Evolutionary conservation across 2,113 vertebrate species (phyloP), one percentile per base, ranked within the genome.

Genomic region (Osmerus mordax): DNA sequence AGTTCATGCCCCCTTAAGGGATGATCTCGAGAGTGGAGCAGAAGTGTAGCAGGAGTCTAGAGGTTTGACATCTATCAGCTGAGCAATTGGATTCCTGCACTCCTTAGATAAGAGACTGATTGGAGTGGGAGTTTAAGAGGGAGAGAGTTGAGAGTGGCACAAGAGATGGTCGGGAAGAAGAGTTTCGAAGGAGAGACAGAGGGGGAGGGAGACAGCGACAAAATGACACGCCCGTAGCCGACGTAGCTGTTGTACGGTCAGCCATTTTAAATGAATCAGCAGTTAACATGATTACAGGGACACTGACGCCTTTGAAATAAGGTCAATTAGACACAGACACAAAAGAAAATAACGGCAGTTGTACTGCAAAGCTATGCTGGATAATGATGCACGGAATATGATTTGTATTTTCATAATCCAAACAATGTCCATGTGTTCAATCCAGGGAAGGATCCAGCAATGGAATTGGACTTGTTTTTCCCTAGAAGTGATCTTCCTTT

Each of bases 21-120:
- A 71, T 70, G 21, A 71, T 80, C 74, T 72, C 73, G 51, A 80
- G 75, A 80, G 72, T 76, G 71, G 67, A 69, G 73, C 74, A 70
- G 76, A 67, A 65, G 53, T 66, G 76, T 70, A 21, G 66, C 67
- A 41, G 32, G 52, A 32, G 69, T 75, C 62, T 68, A 71, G 68
- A 67, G 75, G 29, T 74, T 80, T 75, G 76, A 77, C 73, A 69
- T 82, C 70, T 75, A 81, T 80, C 83, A 75, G 77, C 70, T 65
- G 47, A 79, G 72, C 73, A 74, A 84, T 78, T 74, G 72, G 67
- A 69, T 72, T 81, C 65, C 68, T 80, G 69, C 66, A 19, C 41
- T 71, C 65, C 77, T 75, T 72, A 64, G 76, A 75, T 71, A 78
- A 83, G 51, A 14, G 36, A 16, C 21, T 66, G 71, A 84, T 81